Evolutionary conservation across 2,888 invertebrate genomes (phyloP).

Genomic region (Drosophila mettleri): DNA sequence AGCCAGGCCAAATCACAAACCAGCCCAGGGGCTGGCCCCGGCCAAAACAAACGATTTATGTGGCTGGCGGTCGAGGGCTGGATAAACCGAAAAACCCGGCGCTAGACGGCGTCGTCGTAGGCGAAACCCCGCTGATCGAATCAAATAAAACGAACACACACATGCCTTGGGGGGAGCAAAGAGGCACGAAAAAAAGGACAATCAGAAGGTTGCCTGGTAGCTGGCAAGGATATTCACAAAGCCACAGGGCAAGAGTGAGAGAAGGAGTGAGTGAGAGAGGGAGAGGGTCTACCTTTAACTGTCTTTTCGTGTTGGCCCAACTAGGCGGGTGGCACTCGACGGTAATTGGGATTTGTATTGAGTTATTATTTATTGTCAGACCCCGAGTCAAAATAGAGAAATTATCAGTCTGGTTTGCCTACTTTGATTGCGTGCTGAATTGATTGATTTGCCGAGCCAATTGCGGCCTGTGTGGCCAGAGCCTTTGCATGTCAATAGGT

Average conservation of each 20-base stretch:
- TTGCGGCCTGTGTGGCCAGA: slow-evolving; percentile 36
- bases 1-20: slow-evolving; percentile 23
- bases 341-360: slow-evolving; percentile 81
- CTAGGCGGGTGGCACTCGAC: slow-evolving; percentile 77
- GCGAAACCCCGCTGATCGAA: slow-evolving; percentile 84
- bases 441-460: slow-evolving; percentile 74
- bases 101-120: slow-evolving; percentile 69
- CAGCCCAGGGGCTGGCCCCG: slow-evolving; percentile 42
- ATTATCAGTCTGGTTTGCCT: slow-evolving; percentile 61
- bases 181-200: slow-evolving; percentile 67
- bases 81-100: slow-evolving; percentile 71
- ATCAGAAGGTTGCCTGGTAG: slow-evolving; percentile 67
- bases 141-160: slow-evolving; percentile 80
- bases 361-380: slow-evolving; percentile 79
- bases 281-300: slow-evolving; percentile 26
- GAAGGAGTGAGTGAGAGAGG: too few species aligned
- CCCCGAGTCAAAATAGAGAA: slow-evolving; percentile 75
- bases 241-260: background rate
- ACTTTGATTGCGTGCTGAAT: slow-evolving; percentile 77
- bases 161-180: slow-evolving; percentile 36
- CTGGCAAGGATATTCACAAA: slow-evolving; percentile 60
- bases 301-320: slow-evolving; percentile 35
- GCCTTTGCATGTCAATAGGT: slow-evolving; percentile 76
- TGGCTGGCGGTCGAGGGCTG: slow-evolving; percentile 57
- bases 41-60: slow-evolving; percentile 73